Percentiles rank a stretch among this genome's conserved stretches.
phyloP scores from a whole-genome alignment of 2,797 vertebrate species.

The Scarus forsteni region DNA sequence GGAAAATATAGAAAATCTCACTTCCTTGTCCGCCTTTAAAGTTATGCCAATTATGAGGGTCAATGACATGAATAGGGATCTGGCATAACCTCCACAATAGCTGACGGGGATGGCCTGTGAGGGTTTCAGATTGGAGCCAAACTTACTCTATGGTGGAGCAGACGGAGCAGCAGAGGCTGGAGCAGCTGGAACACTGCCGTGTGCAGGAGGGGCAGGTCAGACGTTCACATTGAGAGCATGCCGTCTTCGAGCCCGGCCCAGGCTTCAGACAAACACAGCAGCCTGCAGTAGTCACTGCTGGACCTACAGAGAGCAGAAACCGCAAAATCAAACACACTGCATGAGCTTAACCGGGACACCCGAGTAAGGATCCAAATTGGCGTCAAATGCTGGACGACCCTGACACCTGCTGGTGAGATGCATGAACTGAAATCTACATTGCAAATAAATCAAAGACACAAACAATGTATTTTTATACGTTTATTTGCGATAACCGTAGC shows the following conservation, averaged over 20 bases:
- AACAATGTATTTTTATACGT: too few relatives aligned
- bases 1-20: too few relatives aligned
- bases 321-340: background rate
- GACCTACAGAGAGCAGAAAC: conserved; percentile 57
- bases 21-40: too few relatives aligned
- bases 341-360: background rate
- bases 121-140: background rate
- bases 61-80: too few relatives aligned
- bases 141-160: conserved; percentile 84
- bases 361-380: background rate
- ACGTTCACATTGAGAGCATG: conserved; percentile 82
- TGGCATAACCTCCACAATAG: background rate
- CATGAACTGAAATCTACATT: conserved; percentile 7
- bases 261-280: conserved; percentile 83
- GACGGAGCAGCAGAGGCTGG: conserved; percentile 81
- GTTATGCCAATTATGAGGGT: background rate
- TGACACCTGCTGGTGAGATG: conserved; percentile 69
- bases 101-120: background rate
- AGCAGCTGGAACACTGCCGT: conserved; percentile 81
- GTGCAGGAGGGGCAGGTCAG: conserved; percentile 77
- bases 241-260: conserved; percentile 55
- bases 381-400: conserved; percentile 17
- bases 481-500: too few relatives aligned
- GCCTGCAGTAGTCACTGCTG: conserved; percentile 36
- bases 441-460: too few relatives aligned